These are phyloP conservation scores for Masnerella sp. DNA, from an alignment of 2,888 invertebrate species.

Conservation along the genomic window DNA sequence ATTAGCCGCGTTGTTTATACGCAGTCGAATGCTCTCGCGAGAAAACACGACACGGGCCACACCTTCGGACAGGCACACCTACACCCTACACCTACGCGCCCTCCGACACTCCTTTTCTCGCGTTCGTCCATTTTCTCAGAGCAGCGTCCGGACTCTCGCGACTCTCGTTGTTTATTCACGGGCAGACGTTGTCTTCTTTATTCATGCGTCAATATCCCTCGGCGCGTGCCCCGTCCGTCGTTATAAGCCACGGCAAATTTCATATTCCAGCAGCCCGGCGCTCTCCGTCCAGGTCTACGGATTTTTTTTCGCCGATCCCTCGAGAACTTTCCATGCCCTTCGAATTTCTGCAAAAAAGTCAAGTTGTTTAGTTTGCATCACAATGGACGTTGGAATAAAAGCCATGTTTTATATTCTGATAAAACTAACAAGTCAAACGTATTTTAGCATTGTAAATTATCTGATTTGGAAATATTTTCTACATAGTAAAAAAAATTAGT, in stretches of 20 bases:
- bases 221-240: conserved; percentile 36
- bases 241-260: conserved; percentile 51
- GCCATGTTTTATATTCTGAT: too few relatives aligned
- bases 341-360: conserved; percentile 7
- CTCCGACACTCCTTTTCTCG: conserved; percentile 40
- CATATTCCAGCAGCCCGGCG: conserved; percentile 35
- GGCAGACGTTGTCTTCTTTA: conserved; percentile 47
- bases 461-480: too few relatives aligned
- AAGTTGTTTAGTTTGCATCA: too few relatives aligned
- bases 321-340: conserved; percentile 21
- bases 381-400: too few relatives aligned
- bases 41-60: conserved; percentile 47
- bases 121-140: conserved; percentile 40
- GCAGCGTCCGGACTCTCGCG: conserved; percentile 16
- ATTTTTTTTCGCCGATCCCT: conserved; percentile 19
- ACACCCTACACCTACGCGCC: conserved; percentile 59
- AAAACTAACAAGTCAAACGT: too few relatives aligned
- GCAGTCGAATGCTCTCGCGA: conserved; percentile 34
- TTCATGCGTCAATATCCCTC: conserved; percentile 51
- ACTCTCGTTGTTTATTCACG: conserved; percentile 54
- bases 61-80: conserved; percentile 52
- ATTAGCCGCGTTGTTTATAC: conserved; percentile 44
- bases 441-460: too few relatives aligned
- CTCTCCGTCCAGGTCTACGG: conserved; percentile 4
- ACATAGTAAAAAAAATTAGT: too few relatives aligned